Percentiles rank a stretch among this genome's conserved stretches.
These are phyloP conservation scores for Brachionus paranguensis DNA, from an alignment of 1,140 invertebrate genomes.

Conservation along the genomic window DNA sequence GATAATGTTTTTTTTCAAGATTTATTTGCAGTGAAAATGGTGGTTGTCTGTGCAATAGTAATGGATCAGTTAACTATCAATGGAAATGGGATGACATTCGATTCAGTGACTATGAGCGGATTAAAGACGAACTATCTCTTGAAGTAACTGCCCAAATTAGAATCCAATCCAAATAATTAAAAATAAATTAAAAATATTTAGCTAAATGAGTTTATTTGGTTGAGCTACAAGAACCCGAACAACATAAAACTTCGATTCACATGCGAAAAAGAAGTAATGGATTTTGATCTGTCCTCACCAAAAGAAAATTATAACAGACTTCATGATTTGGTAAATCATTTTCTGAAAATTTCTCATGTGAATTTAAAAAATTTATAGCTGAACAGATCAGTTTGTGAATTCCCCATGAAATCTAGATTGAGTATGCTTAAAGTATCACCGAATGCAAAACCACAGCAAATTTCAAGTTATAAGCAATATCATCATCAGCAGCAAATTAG, in stretches of 20 bases:
- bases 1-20: background rate
- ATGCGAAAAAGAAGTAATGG: slow-evolving; percentile 1
- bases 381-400: slow-evolving; percentile 14
- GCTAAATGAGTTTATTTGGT: slow-evolving; percentile 23
- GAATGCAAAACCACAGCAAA: slow-evolving; percentile 1
- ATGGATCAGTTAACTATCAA: slow-evolving; percentile 16
- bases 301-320: background rate
- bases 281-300: background rate
- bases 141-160: background rate
- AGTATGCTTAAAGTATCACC: background rate
- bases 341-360: background rate
- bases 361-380: background rate
- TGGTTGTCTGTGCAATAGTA: background rate
- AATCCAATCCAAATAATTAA: background rate
- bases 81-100: slow-evolving; percentile 30
- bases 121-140: background rate
- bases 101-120: background rate
- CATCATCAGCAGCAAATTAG: slow-evolving; percentile 17
- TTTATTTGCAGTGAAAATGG: slow-evolving; percentile 38
- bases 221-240: slow-evolving; percentile 9
- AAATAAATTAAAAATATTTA: background rate
- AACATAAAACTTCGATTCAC: background rate
- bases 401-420: slow-evolving; percentile 5
- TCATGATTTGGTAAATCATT: slow-evolving; percentile 13
- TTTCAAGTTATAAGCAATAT: background rate